Percentiles rank a stretch among this genome's conserved stretches.
These are phyloP conservation scores for Alviniconcha marisindica DNA, from an alignment of 1,140 invertebrate species.

Conservation along the genomic window DNA sequence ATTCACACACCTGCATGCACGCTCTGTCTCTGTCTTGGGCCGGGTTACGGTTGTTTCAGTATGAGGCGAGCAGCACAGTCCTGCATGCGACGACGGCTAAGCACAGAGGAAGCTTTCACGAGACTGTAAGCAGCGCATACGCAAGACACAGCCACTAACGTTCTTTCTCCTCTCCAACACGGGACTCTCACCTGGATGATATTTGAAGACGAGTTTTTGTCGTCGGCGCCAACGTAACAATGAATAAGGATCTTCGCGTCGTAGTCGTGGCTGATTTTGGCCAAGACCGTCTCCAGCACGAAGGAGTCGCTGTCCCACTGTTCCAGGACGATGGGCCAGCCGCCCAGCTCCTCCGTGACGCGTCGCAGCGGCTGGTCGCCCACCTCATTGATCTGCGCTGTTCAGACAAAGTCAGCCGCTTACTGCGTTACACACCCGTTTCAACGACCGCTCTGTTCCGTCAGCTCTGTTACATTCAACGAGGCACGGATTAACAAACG, in stretches of 20 bases:
- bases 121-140: too few relatives aligned
- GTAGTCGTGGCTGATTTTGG: conserved; percentile 83
- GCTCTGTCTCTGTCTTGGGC: too few relatives aligned
- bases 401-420: background rate
- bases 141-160: too few relatives aligned
- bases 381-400: conserved; percentile 78
- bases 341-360: conserved; percentile 85
- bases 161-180: too few relatives aligned
- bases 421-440: background rate
- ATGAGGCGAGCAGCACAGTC: too few relatives aligned
- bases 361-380: conserved; percentile 84
- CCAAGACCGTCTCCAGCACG: conserved; percentile 86
- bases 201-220: conserved; percentile 90
- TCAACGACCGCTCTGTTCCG: background rate
- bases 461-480: background rate
- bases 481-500: background rate
- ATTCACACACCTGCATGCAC: too few relatives aligned
- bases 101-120: too few relatives aligned
- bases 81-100: too few relatives aligned
- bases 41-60: too few relatives aligned
- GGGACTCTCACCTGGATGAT: conserved; percentile 83
- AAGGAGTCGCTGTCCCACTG: conserved; percentile 80
- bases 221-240: conserved; percentile 86
- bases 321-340: conserved; percentile 87
- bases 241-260: conserved; percentile 82